Percentiles rank a stretch among this genome's conserved stretches.
Evolutionary conservation across 35 echinoderm and acorn worm genomes (phyloP).

Genomic region (Heliocidaris tuberculata): DNA sequence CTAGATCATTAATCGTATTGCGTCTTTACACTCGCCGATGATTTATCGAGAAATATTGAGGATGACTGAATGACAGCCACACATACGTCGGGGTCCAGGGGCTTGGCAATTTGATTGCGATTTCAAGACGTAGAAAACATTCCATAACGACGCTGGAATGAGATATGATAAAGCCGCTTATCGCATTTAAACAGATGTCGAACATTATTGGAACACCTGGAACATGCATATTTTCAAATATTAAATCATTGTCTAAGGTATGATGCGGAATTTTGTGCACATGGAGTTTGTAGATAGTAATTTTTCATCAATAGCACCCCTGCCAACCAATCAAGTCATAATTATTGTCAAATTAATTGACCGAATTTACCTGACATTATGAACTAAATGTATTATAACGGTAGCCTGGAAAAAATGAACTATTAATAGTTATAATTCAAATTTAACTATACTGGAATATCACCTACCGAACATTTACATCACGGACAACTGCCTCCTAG

Average conservation of each 20-base stretch:
- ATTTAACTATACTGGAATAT: no score
- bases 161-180: background rate
- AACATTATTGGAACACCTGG: background rate
- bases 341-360: no score
- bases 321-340: no score
- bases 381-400: no score
- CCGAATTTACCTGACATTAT: no score
- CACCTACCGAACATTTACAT: no score
- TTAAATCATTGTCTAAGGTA: background rate
- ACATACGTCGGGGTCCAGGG: background rate
- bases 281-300: no score
- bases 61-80: background rate
- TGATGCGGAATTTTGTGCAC: no score
- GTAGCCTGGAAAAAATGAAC: no score
- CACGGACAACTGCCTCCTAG: no score
- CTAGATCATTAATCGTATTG: background rate
- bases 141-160: background rate
- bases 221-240: background rate
- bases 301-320: no score
- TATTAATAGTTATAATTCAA: no score
- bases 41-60: background rate
- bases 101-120: background rate
- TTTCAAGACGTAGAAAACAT: background rate
- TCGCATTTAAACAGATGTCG: background rate
- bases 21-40: background rate